Percentiles rank a stretch among this genome's conserved stretches.
Evolutionary conservation across 2,113 vertebrate species (phyloP).

Genomic region (Fulica atra): DNA sequence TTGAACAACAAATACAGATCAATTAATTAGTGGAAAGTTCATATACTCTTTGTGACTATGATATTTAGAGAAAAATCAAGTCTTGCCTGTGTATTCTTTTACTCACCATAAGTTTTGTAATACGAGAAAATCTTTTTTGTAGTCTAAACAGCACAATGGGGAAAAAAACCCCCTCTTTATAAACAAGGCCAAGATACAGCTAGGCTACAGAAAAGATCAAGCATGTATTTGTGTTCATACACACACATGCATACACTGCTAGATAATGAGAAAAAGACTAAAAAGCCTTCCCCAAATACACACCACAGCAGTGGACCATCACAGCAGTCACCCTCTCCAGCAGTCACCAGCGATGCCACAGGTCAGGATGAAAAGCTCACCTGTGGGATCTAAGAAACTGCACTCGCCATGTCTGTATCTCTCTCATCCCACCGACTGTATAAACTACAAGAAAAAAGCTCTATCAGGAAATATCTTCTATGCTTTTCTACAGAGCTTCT

Average conservation of each 20-base stretch:
- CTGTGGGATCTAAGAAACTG: neutral
- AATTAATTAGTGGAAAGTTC: neutral
- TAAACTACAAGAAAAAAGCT: neutral
- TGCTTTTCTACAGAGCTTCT: neutral
- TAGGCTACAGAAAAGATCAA: neutral
- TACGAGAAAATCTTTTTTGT: neutral
- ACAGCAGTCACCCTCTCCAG: neutral
- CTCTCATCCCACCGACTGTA: neutral
- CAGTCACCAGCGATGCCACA: neutral
- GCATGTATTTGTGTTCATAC: neutral
- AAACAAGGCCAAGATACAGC: neutral
- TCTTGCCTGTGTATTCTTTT: neutral
- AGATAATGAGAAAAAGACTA: neutral
- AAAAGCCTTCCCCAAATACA: neutral
- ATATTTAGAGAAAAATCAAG: neutral
- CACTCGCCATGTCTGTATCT: neutral
- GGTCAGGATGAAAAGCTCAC: rapidly evolving
- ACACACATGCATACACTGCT: neutral
- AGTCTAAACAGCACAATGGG: neutral
- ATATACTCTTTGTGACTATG: neutral
- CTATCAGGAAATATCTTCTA: neutral
- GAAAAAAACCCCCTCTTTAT: neutral
- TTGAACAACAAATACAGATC: neutral
- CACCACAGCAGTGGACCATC: neutral
- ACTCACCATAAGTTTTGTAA: neutral